These are phyloP conservation scores for Ptychadena robeensis DNA, from an alignment of 2,797 vertebrate species.

Conservation along the genomic window DNA sequence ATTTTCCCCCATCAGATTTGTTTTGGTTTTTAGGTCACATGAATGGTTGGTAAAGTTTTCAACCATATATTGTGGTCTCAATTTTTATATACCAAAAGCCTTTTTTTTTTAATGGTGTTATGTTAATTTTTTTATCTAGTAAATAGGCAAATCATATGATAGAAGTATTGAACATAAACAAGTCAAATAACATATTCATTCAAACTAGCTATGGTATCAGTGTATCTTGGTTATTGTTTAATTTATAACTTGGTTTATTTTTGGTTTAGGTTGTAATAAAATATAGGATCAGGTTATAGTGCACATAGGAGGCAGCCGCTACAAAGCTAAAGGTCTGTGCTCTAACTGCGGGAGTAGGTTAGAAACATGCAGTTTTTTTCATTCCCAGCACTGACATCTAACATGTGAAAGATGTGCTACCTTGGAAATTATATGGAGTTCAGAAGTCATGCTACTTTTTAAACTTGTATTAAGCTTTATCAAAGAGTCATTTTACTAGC, in stretches of 20 bases:
- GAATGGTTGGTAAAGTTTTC: too few species aligned
- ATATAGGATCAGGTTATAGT: conserved; percentile 17
- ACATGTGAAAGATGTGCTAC: conserved; percentile 11
- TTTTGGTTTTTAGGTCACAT: too few species aligned
- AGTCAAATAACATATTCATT: too few species aligned
- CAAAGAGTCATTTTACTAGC: conserved; percentile 19
- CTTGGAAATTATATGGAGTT: conserved; percentile 20
- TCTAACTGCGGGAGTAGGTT: conserved; percentile 16
- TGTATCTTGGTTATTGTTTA: not conserved
- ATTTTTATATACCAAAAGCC: too few species aligned
- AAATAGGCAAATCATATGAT: too few species aligned
- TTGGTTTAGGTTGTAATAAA: not conserved
- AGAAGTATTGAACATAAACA: too few species aligned
- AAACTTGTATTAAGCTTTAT: conserved; percentile 7
- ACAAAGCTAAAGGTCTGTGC: conserved; percentile 31
- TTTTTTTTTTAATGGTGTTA: too few species aligned
- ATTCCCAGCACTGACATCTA: conserved; percentile 16
- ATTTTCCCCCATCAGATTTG: too few species aligned
- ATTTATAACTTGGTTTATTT: not conserved
- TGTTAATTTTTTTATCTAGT: too few species aligned
- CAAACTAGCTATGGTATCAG: too few species aligned
- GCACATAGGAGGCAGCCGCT: conserved; percentile 8
- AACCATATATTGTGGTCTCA: too few species aligned
- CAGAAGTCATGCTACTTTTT: conserved; percentile 6
- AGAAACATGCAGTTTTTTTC: not conserved